Percentiles rank a stretch among this genome's conserved stretches.
These are phyloP conservation scores for Dorcus parallelipipedus DNA, from an alignment of 2,888 invertebrate species.

Conservation along the genomic window DNA sequence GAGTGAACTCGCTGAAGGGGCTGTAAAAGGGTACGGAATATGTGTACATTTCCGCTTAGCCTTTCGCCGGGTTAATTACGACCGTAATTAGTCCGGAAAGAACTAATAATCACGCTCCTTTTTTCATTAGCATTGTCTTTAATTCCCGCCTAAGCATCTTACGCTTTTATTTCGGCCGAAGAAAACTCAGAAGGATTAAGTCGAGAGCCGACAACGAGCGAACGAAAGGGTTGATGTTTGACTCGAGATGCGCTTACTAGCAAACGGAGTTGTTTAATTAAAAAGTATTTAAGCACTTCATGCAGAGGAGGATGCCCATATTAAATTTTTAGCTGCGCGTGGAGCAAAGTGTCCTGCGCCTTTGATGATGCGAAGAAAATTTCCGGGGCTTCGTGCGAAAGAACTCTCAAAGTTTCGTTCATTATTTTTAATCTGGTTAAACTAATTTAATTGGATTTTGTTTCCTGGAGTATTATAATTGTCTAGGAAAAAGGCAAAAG, in stretches of 20 bases:
- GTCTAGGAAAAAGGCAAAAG: too few species aligned
- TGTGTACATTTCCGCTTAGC: constrained; percentile 29
- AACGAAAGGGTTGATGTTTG: constrained; percentile 23
- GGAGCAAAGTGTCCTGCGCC: too few species aligned
- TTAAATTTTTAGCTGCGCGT: too few species aligned
- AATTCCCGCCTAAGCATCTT: constrained; percentile 32
- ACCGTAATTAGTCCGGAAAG: constrained; percentile 28
- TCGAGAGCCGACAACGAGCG: constrained; percentile 10
- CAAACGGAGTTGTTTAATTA: constrained; percentile 19
- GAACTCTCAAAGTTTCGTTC: too few species aligned
- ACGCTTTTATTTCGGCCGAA: constrained; percentile 27
- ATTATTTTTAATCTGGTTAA: too few species aligned
- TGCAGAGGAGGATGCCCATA: neutral
- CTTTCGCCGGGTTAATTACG: constrained; percentile 29
- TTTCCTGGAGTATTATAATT: too few species aligned
- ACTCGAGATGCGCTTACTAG: constrained; percentile 21
- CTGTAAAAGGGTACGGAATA: neutral
- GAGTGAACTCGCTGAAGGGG: neutral
- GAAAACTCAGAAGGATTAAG: constrained; percentile 31
- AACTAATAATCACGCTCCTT: constrained; percentile 30
- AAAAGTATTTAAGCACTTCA: constrained; percentile 22
- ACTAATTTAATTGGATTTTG: too few species aligned
- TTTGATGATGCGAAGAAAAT: too few species aligned
- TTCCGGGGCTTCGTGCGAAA: too few species aligned
- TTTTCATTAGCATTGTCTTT: constrained; percentile 31